phyloP scores from a whole-genome alignment of 2,113 vertebrate genomes.

The Pithys albifrons region DNA sequence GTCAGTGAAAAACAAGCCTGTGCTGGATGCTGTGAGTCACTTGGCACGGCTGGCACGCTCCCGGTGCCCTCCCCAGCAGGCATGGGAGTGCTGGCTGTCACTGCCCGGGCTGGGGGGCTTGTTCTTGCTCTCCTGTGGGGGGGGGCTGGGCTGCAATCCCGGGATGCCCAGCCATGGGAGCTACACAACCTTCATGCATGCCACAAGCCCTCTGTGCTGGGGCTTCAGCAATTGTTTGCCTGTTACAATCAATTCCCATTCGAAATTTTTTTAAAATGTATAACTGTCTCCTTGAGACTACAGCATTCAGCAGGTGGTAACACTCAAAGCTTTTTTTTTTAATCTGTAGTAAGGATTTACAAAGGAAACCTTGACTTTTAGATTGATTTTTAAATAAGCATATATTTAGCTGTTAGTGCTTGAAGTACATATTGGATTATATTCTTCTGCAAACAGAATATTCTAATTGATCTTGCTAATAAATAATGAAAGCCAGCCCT shows the following conservation, averaged over 20 bases:
- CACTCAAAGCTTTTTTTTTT: slow-evolving; percentile 3
- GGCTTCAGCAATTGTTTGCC: not conserved
- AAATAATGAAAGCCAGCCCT: slow-evolving; percentile 64
- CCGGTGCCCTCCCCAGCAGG: accelerated
- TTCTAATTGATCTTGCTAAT: slow-evolving; percentile 79
- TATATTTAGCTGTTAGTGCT: slow-evolving; percentile 77
- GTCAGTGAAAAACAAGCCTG: not conserved
- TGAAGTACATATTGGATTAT: slow-evolving; percentile 63
- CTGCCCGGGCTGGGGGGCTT: accelerated
- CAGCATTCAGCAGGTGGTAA: slow-evolving; percentile 1
- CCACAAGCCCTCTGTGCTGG: accelerated
- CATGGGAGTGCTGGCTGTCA: not conserved
- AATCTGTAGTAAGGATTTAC: slow-evolving; percentile 49
- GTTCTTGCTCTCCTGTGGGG: accelerated
- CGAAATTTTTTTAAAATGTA: not conserved
- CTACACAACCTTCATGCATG: accelerated
- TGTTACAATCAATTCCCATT: not conserved
- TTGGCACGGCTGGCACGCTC: not conserved
- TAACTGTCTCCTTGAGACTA: slow-evolving; percentile 4
- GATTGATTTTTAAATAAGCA: slow-evolving; percentile 80
- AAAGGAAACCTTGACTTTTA: slow-evolving; percentile 71
- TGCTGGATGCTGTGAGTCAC: not conserved
- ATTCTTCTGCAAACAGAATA: slow-evolving; percentile 61
- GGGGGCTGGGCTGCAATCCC: not conserved
- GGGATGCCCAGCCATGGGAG: accelerated